Percentiles rank a stretch among this genome's conserved stretches.
These are phyloP conservation scores for Crocodylus rhombifer DNA, from an alignment of 2,797 vertebrate genomes.

Conservation along the genomic window DNA sequence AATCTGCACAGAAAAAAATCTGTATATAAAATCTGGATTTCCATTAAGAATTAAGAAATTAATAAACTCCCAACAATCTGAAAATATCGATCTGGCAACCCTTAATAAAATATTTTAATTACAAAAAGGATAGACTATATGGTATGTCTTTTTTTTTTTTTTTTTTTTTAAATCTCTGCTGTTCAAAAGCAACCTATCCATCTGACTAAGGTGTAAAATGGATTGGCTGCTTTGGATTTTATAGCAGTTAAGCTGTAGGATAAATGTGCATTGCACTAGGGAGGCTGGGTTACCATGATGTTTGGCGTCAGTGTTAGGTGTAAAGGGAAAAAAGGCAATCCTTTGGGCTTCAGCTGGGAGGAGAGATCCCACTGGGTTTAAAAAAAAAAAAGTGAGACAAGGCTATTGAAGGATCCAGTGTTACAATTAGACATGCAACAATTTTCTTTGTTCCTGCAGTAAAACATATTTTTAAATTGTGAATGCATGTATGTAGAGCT, in stretches of 20 bases:
- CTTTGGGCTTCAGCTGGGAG: not conserved
- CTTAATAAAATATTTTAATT: not conserved
- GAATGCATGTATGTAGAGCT: fast-evolving
- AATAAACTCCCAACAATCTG: not conserved
- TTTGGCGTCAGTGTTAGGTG: not conserved
- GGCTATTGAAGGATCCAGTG: not conserved
- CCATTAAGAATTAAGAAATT: not conserved
- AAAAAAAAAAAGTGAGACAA: not conserved
- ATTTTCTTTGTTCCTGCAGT: not conserved
- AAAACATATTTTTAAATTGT: not conserved
- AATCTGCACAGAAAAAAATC: not conserved
- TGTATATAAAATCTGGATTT: not conserved
- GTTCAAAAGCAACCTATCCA: not conserved
- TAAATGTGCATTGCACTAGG: too few relatives aligned
- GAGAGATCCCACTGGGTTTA: not conserved
- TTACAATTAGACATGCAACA: not conserved
- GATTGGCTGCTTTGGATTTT: not conserved
- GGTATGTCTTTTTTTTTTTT: not conserved
- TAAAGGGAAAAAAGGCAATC: not conserved
- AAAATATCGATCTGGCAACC: not conserved
- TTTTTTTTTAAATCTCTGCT: not conserved
- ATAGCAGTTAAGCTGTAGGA: too few relatives aligned
- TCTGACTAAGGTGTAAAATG: not conserved
- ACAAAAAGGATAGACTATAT: not conserved
- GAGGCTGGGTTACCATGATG: not conserved